phyloP scores from a whole-genome alignment of 2,888 invertebrate species.

The Orchesella flavescens region DNA sequence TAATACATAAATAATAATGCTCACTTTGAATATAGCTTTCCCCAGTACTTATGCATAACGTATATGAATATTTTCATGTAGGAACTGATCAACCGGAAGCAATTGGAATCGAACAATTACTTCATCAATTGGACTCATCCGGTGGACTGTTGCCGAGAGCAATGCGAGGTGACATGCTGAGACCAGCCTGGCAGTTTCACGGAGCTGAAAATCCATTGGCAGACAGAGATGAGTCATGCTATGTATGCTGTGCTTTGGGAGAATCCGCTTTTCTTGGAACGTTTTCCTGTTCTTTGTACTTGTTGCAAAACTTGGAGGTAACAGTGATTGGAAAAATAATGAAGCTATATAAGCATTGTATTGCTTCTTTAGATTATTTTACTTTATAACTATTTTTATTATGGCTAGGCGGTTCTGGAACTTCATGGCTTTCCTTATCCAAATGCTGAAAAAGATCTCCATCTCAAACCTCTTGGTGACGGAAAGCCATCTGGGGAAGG shows the following conservation, averaged over 20 bases:
- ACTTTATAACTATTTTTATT: no score
- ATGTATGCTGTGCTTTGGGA: constrained; percentile 71
- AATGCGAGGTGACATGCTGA: constrained; percentile 68
- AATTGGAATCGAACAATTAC: constrained; percentile 67
- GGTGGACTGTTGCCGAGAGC: constrained; percentile 69
- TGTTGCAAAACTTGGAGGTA: constrained; percentile 70
- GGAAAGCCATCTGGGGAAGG: constrained; percentile 36
- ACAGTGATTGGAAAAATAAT: not conserved
- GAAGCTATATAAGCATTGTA: no score
- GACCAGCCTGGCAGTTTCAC: constrained; percentile 70
- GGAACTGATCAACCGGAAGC: constrained; percentile 71
- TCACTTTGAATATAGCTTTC: no score
- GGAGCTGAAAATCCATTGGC: constrained; percentile 71
- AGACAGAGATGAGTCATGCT: constrained; percentile 70
- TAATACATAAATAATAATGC: no score
- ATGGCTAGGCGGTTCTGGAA: constrained; percentile 66
- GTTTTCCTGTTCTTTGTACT: constrained; percentile 67
- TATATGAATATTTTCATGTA: constrained; percentile 17
- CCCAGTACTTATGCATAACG: no score
- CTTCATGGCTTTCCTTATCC: constrained; percentile 66
- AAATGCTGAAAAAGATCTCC: constrained; percentile 35
- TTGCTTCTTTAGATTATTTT: no score
- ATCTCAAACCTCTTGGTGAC: constrained; percentile 17
- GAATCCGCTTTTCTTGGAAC: constrained; percentile 70
- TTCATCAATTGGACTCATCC: constrained; percentile 71